Base-by-base conservation (phyloP, 2,797 vertebrate genomes). In the Sebastes steindachneri region DNA sequence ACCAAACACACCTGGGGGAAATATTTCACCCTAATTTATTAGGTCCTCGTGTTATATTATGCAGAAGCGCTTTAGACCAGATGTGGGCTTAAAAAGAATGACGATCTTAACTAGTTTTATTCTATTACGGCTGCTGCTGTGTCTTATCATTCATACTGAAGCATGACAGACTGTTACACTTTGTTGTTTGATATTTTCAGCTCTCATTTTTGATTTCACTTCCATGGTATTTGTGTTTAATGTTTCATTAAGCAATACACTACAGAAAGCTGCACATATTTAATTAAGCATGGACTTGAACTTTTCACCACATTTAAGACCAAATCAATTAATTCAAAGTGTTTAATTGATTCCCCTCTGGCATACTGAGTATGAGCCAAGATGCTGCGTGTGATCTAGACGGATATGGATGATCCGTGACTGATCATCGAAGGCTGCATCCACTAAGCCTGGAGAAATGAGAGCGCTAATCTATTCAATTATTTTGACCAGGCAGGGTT, bases 301-400 rank as follows among this genome's bases (percentile, higher is more conserved):
- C 69, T 48, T 84, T 84, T 84, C 60, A 77, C 63, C 68, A 74
- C 68, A 82, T 93, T 83, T 90, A 73, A 87, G 35, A 85, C 53
- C 12, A 71, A 86, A 85, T 92, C 86, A 79, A 92, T 92, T 87
- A 84, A 87, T 82, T 84, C 68, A 86, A 87, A 93, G 66, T 59
- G 72, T 69, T 89, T 87, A 84, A 94, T 88, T 88, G 82, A 92
- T 92, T 90, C 68, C 65, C 58, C 58, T 84, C 58, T 66, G 58
- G 76, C 79, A 84, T n/a, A 75, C 1, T 59, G 65, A 84, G 64
- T 63, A 48, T 54, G 75, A 86, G 79, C 58, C 63, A 72, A 86
- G 55, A 66, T 23, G 26, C 63, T 75, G 74, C 5, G 5, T 77
- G 78, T 75, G 71, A 79, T 87, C 54, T 68, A 12, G 78, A 85